phyloP scores from a whole-genome alignment of 2,797 vertebrate genomes.

The Amazonetta brasiliensis region DNA sequence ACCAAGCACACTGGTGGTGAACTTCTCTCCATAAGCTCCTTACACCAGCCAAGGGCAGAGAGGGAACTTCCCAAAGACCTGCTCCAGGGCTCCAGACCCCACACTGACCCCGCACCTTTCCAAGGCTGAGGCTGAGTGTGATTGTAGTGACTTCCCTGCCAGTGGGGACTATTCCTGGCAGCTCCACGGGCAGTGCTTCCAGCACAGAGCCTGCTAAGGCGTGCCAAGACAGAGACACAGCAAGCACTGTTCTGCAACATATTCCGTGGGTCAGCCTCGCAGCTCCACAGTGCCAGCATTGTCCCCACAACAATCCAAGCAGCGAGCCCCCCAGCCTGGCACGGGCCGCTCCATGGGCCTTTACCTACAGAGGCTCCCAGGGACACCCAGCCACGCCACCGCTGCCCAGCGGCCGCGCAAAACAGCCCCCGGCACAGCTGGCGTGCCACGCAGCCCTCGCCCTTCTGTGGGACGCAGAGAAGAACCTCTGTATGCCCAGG shows the following conservation, averaged over 20 bases:
- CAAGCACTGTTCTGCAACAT: conserved; percentile 66
- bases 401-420: background rate
- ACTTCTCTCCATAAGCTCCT: background rate
- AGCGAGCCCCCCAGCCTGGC: conserved; percentile 54
- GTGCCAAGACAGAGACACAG: conserved; percentile 75
- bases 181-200: conserved; percentile 57
- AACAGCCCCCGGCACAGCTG: background rate
- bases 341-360: conserved; percentile 38
- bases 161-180: conserved; percentile 63
- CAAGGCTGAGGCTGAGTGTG: background rate
- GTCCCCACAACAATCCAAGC: conserved; percentile 57
- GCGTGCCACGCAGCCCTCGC: background rate
- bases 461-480: conserved; percentile 11
- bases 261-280: conserved; percentile 30
- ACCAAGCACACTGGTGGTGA: background rate
- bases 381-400: background rate
- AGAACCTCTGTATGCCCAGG: conserved; percentile 24
- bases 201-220: conserved; percentile 59
- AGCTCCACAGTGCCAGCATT: conserved; percentile 70
- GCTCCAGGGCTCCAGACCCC: background rate
- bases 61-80: background rate
- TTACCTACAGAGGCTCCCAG: conserved; percentile 50
- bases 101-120: background rate
- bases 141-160: conserved; percentile 48
- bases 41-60: background rate